Percentiles rank a stretch among this genome's conserved stretches.
Evolutionary conservation across 92 coral and sea anemone species (phyloP).

Genomic region (Micromussa lordhowensis): DNA sequence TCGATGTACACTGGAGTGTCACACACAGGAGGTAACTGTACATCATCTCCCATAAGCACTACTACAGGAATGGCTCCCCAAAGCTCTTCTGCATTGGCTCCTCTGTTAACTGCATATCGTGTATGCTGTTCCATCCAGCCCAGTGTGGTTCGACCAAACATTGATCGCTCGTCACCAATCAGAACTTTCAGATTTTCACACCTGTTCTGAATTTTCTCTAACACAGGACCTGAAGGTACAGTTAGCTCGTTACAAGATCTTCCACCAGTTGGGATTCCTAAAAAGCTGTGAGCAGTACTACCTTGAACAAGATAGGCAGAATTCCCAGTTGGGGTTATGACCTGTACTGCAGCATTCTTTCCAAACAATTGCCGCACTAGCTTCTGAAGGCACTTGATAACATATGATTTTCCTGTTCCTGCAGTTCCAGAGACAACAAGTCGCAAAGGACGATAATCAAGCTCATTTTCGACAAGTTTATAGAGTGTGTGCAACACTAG

Average conservation of each 20-base stretch:
- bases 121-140: constrained; percentile 66
- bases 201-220: constrained; percentile 36
- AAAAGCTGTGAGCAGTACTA: constrained; percentile 55
- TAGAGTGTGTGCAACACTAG: constrained; percentile 45
- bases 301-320: constrained; percentile 58
- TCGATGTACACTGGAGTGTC: constrained; percentile 41
- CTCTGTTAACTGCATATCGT: constrained; percentile 43
- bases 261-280: constrained; percentile 45
- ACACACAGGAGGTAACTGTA: constrained; percentile 59
- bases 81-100: constrained; percentile 22
- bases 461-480: constrained; percentile 20
- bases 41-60: constrained; percentile 50
- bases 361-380: constrained; percentile 53
- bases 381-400: constrained; percentile 47
- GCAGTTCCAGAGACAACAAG: constrained; percentile 40
- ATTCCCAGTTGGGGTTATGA: constrained; percentile 55
- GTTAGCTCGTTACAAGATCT: constrained; percentile 45
- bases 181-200: constrained; percentile 48
- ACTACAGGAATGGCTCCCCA: constrained; percentile 56
- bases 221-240: constrained; percentile 51
- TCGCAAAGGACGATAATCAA: constrained; percentile 39
- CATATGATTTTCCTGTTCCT: constrained; percentile 54
- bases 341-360: constrained; percentile 31
- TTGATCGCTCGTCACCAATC: constrained; percentile 55
- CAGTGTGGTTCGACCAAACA: constrained; percentile 56